A percentile compares a stretch with the other conserved stretches of the same genome.
phyloP scores from a whole-genome alignment of 2,888 invertebrate species.

The Shargacucullia verbasci region DNA sequence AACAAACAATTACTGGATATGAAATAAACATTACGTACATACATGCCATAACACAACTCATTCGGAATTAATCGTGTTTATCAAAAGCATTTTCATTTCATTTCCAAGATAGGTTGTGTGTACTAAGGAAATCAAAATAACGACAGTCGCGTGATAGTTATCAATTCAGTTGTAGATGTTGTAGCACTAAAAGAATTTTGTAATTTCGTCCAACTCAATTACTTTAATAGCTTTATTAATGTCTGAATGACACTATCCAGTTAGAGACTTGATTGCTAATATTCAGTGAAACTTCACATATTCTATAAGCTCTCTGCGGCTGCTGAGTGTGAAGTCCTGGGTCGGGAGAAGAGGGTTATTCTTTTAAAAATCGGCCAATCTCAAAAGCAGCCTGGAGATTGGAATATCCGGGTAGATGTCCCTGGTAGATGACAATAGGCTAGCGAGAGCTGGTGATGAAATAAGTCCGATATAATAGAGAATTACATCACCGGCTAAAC shows the following conservation, averaged over 20 bases:
- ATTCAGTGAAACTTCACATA: constrained; percentile 4
- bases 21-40: constrained; percentile 62
- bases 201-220: constrained; percentile 69
- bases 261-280: constrained; percentile 21
- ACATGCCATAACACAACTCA: constrained; percentile 62
- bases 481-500: no score
- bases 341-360: no score
- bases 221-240: constrained; percentile 65
- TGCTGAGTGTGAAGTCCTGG: no score
- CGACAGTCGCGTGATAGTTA: constrained; percentile 77
- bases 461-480: no score
- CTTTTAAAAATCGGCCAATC: no score
- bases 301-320: no score
- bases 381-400: no score
- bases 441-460: no score
- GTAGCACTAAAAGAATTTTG: constrained; percentile 71
- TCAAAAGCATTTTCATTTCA: constrained; percentile 77
- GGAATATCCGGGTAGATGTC: no score
- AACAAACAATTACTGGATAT: constrained; percentile 72
- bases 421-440: no score
- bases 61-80: constrained; percentile 78
- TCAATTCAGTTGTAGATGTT: constrained; percentile 63
- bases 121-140: constrained; percentile 84
- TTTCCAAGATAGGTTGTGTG: constrained; percentile 67
- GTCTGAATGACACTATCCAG: constrained; percentile 26